Evolutionary conservation across 2,113 vertebrate genomes (phyloP), one percentile per base, ranked within the genome.

Genomic region (Heterotis niloticus): DNA sequence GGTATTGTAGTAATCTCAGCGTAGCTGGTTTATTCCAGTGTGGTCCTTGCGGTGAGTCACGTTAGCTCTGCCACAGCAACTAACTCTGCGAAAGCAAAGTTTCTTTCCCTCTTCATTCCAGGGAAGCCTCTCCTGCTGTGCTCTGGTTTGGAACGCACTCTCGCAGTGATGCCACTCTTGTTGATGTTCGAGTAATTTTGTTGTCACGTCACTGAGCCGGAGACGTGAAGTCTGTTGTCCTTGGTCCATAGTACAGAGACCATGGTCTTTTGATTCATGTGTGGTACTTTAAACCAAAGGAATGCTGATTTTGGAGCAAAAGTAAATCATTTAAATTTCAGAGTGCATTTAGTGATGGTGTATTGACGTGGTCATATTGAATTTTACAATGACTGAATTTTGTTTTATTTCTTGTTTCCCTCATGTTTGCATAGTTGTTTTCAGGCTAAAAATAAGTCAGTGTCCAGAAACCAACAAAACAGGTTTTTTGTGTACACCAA

Each of bases 1-100:
- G 76, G 65, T 67, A 69, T 69, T 29, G 66, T 57, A 69, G 76
- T 78, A 68, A 78, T 69, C 76, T 68, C 76, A 34, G 23, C 64
- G 29, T 34, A n/a, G 76, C 51, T 68, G 24, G 52, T 20, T 69
- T 67, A 52, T 69, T 69, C 76, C 66, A 69, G 54, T 69, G 76
- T 69, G 52, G 76, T 59, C 76, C 54, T 78, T 44, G 57, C 66
- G 24, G 66, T 68, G 66, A 69, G 54, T 69, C 54, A 69, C 76
- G 54, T 68, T 56, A 17, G 64, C 67, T 29, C 65, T n/a, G 20
- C 13, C n/a, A 28, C 20, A 67, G 23, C 28, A 57, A 69, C 65
- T 69, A 77, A 65, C 34, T 51, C 23, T 28, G n/a, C 76, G 28
- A 78, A 78, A 64, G 28, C 12, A 75, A 75, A 62, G 62, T 77